phyloP scores from a whole-genome alignment of 2,113 vertebrate species.

The Salvelinus fontinalis region DNA sequence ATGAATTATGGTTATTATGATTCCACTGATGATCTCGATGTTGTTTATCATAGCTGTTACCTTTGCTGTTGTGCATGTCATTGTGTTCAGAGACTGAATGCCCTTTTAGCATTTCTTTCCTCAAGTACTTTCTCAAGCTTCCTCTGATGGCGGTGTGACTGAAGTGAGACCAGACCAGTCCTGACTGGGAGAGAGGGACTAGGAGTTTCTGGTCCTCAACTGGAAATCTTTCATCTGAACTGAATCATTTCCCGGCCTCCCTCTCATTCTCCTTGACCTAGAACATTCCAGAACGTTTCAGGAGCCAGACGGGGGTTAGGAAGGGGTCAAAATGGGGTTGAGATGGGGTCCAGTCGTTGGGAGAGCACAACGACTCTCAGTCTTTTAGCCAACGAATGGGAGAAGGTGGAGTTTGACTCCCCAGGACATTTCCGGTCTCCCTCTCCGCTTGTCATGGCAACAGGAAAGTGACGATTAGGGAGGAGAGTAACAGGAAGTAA shows the following conservation, averaged over 20 bases:
- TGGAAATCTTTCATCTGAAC: neutral
- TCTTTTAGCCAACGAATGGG: constrained; percentile 2
- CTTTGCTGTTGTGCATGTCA: constrained; percentile 42
- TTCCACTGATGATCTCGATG: constrained; percentile 52
- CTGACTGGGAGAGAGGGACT: neutral
- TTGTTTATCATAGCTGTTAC: constrained; percentile 46
- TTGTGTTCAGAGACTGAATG: constrained; percentile 49
- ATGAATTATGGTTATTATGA: constrained; percentile 26
- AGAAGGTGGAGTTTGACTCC: neutral
- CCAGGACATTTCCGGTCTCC: constrained; percentile 5
- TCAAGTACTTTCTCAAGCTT: constrained; percentile 17
- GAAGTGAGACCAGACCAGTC: neutral
- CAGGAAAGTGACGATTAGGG: constrained; percentile 7
- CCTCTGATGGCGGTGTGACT: constrained; percentile 5
- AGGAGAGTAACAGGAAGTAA: constrained; percentile 47
- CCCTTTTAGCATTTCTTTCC: constrained; percentile 31
- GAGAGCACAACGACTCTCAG: constrained; percentile 16
- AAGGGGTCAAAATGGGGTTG: neutral
- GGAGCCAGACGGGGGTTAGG: too few relatives aligned
- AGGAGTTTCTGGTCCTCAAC: neutral
- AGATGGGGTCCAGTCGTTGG: neutral
- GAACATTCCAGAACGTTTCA: constrained; percentile 10
- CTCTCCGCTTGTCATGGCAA: neutral
- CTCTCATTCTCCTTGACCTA: neutral
- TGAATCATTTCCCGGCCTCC: neutral